These are phyloP conservation scores for Pseudomyrmex concolor DNA, from an alignment of 1,140 invertebrate genomes.

Conservation along the genomic window DNA sequence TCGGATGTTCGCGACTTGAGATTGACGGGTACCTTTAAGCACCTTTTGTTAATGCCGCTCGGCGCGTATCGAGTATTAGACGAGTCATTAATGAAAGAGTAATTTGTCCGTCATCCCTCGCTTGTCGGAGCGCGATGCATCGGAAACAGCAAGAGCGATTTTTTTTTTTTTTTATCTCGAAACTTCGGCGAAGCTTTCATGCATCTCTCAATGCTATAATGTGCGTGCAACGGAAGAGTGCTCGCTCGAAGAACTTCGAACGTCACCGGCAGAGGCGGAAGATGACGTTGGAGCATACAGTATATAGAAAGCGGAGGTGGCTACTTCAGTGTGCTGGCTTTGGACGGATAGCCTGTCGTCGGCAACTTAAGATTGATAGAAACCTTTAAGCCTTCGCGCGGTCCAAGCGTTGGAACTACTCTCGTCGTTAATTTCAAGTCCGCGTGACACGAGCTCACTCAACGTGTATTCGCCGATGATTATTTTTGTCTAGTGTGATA, in stretches of 20 bases:
- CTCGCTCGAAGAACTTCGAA: constrained; percentile 32
- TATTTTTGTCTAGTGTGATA: constrained; percentile 9
- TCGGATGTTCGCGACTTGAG: constrained; percentile 48
- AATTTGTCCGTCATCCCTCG: constrained; percentile 45
- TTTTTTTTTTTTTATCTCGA: not conserved
- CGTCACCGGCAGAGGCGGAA: constrained; percentile 45
- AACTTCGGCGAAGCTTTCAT: constrained; percentile 40
- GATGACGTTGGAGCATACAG: constrained; percentile 36
- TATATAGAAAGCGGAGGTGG: constrained; percentile 33
- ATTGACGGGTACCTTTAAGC: constrained; percentile 52
- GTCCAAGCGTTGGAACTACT: constrained; percentile 23
- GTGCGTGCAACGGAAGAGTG: constrained; percentile 16
- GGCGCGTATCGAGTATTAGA: constrained; percentile 31
- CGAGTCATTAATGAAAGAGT: constrained; percentile 45
- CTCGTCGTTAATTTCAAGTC: constrained; percentile 44
- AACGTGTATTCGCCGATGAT: not conserved
- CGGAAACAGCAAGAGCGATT: constrained; percentile 5
- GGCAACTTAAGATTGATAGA: constrained; percentile 58
- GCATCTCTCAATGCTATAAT: not conserved
- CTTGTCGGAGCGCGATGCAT: constrained; percentile 15
- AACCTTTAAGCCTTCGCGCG: constrained; percentile 44
- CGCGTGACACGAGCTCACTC: constrained; percentile 3
- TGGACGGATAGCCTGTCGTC: constrained; percentile 54
- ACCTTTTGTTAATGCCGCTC: constrained; percentile 51
- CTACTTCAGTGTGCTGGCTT: constrained; percentile 44